These are phyloP conservation scores for Knipowitschia caucasica DNA, from an alignment of 2,797 vertebrate genomes.

Conservation along the genomic window DNA sequence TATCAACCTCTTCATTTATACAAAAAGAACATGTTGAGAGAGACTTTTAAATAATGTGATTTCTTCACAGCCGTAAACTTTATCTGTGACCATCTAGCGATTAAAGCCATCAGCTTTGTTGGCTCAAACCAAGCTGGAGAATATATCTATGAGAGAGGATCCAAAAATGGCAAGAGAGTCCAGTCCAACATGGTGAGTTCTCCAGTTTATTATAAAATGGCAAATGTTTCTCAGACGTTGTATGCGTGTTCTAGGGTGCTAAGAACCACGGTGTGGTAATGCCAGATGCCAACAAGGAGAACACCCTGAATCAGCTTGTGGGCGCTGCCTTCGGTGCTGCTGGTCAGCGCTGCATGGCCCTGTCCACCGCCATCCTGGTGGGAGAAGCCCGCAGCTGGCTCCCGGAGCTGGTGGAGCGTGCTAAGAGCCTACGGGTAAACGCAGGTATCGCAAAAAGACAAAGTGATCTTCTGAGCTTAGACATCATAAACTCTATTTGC, in stretches of 20 bases:
- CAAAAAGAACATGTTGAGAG: too few relatives aligned
- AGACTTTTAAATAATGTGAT: neutral
- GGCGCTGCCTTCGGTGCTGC: constrained; percentile 96
- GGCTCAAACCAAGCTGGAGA: constrained; percentile 96
- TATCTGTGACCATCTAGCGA: constrained; percentile 90
- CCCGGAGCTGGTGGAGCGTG: constrained; percentile 89
- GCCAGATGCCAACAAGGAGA: constrained; percentile 98
- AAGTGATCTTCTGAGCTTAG: constrained; percentile 12
- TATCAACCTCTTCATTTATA: too few relatives aligned
- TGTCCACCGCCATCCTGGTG: constrained; percentile 91
- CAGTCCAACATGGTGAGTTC: constrained; percentile 94
- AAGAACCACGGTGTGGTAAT: constrained; percentile 98
- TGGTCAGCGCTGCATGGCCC: constrained; percentile 95
- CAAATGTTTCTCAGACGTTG: constrained; percentile 43
- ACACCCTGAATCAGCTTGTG: constrained; percentile 94
- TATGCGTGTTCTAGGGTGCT: constrained; percentile 81
- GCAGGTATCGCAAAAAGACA: constrained; percentile 78
- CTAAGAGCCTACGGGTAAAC: constrained; percentile 88
- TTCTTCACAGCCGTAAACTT: constrained; percentile 88
- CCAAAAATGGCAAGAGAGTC: constrained; percentile 91
- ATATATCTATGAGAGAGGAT: constrained; percentile 94
- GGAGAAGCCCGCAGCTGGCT: constrained; percentile 90
- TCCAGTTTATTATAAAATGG: constrained; percentile 28
- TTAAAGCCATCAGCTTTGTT: constrained; percentile 96
- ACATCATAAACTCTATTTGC: constrained; percentile 13